phyloP scores from a whole-genome alignment of 2,888 invertebrate species.

The Campoletis raptor region DNA sequence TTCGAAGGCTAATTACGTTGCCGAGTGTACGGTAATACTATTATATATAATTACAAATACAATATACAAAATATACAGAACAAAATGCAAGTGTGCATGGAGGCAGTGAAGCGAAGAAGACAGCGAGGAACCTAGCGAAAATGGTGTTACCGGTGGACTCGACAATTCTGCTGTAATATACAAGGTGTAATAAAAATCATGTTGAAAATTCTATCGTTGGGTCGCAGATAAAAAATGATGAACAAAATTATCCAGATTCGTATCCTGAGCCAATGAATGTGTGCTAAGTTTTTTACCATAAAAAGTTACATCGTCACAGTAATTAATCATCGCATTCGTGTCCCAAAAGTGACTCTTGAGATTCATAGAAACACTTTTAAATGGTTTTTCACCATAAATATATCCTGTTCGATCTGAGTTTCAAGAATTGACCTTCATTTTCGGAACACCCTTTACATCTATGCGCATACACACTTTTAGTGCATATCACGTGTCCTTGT shows the following conservation, averaged over 20 bases:
- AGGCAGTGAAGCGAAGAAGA: slow-evolving; percentile 62
- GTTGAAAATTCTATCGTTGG: neutral
- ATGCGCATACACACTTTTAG: neutral
- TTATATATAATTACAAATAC: slow-evolving; percentile 22
- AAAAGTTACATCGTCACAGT: neutral
- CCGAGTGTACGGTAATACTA: slow-evolving; percentile 13
- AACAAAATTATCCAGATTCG: neutral
- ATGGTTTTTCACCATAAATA: neutral
- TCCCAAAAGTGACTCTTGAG: neutral
- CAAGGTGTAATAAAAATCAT: neutral
- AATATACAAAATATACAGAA: slow-evolving; percentile 2
- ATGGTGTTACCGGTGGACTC: slow-evolving; percentile 54
- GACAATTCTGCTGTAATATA: slow-evolving; percentile 33
- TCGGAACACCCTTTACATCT: neutral
- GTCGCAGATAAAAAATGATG: neutral
- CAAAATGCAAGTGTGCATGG: slow-evolving; percentile 27
- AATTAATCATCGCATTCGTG: neutral
- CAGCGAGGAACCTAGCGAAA: slow-evolving; percentile 63
- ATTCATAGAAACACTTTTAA: neutral
- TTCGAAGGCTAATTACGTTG: slow-evolving; percentile 60
- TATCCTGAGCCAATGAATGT: neutral
- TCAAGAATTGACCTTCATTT: neutral
- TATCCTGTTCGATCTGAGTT: neutral
- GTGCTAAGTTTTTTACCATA: neutral
- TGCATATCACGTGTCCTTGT: slow-evolving; percentile 51